Base-by-base conservation (phyloP, 2,888 invertebrate genomes). In the Acanthosepion pharaonis region DNA sequence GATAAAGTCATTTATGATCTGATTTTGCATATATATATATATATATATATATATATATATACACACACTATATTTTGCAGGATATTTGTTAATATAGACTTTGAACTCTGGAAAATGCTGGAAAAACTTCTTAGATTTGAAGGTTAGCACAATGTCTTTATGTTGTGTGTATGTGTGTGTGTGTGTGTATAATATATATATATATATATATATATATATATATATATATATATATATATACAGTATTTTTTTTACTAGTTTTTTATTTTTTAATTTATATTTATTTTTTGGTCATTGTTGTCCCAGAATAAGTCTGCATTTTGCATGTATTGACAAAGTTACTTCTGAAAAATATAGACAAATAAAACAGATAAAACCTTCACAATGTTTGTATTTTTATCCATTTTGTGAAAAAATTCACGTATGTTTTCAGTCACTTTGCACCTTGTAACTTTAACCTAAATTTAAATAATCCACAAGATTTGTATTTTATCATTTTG, bases 241-340 rank as follows among this genome's bases (percentile, higher is more conserved):
- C 11, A 78, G 18, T 78, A 78, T n/a, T 9, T 1, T 59, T 59
- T 59, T 59, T 59, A 20, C 59, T 51, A 11, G 51, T 51, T 51
- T 51, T 51, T 51, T 51, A 18, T 59, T 59, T 42, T 42, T 42
- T 42, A 42, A 42, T 42, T 42, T 42, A 42, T 42, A 42, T 51
- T 51, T 51, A 18, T 59, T 59, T n/a, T 78, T 78, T 78, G 28
- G 78, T 78, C 23, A 59, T 59, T 59, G n/a, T 78, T 78, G 78
- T 78, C 78, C 18, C n/a, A 78, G 78, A 78, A 78, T 78, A n/a
- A 78, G n/a, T 78, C 78, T 78, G 78, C 78, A 78, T 78, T 78
- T 78, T 78, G n/a, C 78, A 78, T 78, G 78, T 78, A 78, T 78
- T 78, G 78, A n/a, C 78, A 78, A 78, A 78, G 78, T 78, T 78